Conservation (phyloP, 2,888 invertebrate species). For the Furcula furcula region DNA sequence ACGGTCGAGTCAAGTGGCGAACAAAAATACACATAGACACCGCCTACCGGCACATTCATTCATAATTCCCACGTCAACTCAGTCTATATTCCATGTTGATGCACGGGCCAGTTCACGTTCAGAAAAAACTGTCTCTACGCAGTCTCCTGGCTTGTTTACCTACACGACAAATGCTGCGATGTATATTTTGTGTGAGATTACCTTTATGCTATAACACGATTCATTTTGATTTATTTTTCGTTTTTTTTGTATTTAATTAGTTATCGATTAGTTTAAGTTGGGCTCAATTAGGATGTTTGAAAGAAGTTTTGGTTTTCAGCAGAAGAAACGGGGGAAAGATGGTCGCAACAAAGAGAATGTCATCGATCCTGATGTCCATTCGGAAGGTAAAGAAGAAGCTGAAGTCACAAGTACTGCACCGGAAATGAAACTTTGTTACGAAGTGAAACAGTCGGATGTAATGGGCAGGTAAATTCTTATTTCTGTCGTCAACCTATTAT, state of each 20-base stretch:
- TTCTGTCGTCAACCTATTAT: no score
- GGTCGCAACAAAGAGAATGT: slow-evolving; percentile 68
- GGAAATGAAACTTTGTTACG: slow-evolving; percentile 82
- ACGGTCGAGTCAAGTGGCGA: slow-evolving; percentile 65
- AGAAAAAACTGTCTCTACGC: slow-evolving; percentile 42
- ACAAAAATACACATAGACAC: slow-evolving; percentile 71
- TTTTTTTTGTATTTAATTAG: slow-evolving; percentile 6
- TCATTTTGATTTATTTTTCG: slow-evolving; percentile 1
- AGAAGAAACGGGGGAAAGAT: slow-evolving; percentile 63
- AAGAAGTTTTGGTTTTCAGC: slow-evolving; percentile 35
- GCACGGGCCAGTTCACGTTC: slow-evolving; percentile 41
- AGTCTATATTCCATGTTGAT: slow-evolving; percentile 44
- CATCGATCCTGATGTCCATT: slow-evolving; percentile 40
- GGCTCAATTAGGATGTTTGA: neutral
- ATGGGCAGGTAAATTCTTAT: slow-evolving; percentile 80
- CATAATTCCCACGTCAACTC: slow-evolving; percentile 58
- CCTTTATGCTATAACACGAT: neutral
- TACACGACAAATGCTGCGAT: slow-evolving; percentile 48
- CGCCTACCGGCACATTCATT: slow-evolving; percentile 64
- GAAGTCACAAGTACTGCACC: slow-evolving; percentile 66
- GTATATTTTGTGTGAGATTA: slow-evolving; percentile 56
- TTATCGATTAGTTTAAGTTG: neutral
- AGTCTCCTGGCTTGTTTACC: slow-evolving; percentile 27
- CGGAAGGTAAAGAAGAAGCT: slow-evolving; percentile 30
- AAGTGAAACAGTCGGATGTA: slow-evolving; percentile 80